phyloP scores from a whole-genome alignment of 2,888 invertebrate species.

The Scaptodrosophila latifasciaeformis region DNA sequence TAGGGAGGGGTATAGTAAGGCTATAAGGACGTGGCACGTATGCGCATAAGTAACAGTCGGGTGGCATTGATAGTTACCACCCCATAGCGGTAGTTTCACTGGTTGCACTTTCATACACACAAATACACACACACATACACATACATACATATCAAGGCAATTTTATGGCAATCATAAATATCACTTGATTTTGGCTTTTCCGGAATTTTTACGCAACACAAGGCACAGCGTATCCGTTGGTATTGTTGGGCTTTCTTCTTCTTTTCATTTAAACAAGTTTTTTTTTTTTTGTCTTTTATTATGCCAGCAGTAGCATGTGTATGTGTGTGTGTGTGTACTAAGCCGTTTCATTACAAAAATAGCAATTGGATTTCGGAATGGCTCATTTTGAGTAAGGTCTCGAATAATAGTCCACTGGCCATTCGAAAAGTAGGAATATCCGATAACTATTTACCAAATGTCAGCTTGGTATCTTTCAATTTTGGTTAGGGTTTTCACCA shows the following conservation, averaged over 20 bases:
- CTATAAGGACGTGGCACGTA: conserved; percentile 15
- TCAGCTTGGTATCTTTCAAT: not conserved
- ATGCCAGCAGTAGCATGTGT: not conserved
- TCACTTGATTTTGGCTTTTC: conserved; percentile 55
- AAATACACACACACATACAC: not conserved
- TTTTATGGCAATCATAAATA: conserved; percentile 67
- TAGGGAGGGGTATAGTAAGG: too few species aligned
- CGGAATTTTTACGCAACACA: conserved; percentile 41
- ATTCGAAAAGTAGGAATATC: too few species aligned
- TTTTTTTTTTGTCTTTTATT: too few species aligned
- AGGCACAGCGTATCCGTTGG: conserved; percentile 47
- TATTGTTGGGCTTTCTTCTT: not conserved
- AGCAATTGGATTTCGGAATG: too few species aligned
- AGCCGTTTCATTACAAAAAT: not conserved
- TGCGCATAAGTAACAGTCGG: conserved; percentile 35
- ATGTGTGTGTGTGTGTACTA: not conserved
- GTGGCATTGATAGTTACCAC: not conserved
- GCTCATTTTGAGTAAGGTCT: not conserved
- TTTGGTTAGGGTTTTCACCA: not conserved
- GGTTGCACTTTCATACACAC: not conserved
- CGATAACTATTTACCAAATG: conserved; percentile 2
- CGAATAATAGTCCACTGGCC: not conserved
- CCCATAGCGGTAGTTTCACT: too few species aligned
- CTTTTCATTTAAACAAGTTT: too few species aligned
- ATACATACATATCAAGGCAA: conserved; percentile 46